A percentile compares a stretch with the other conserved stretches of the same genome.
Conservation (phyloP, 2,888 invertebrate species). For the Philopedon plagiatum region DNA sequence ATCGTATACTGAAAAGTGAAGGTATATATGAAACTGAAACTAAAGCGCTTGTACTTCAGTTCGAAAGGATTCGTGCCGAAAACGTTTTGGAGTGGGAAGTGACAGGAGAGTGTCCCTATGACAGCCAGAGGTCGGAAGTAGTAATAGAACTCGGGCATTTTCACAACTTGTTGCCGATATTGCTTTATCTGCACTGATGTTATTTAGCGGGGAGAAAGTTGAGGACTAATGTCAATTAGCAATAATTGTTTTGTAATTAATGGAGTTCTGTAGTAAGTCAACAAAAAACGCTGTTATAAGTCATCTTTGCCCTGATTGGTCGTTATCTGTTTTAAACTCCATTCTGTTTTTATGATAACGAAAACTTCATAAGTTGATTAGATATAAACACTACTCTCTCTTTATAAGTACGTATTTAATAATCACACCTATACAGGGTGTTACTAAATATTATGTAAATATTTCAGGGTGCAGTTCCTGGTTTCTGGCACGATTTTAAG, state of each 20-base stretch:
- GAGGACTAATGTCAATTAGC: no score
- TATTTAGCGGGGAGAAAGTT: no score
- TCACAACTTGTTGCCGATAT: neutral
- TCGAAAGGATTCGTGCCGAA: constrained; percentile 39
- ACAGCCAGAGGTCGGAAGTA: constrained; percentile 57
- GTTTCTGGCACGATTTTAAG: no score
- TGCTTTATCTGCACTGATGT: neutral
- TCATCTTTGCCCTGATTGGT: no score
- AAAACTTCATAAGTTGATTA: no score
- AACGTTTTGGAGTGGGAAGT: constrained; percentile 56
- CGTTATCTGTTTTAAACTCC: no score
- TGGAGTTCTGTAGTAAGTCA: neutral
- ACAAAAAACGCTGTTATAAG: neutral
- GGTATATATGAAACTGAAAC: constrained; percentile 35
- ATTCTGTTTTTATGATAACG: no score
- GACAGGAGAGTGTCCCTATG: constrained; percentile 53
- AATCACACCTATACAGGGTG: no score
- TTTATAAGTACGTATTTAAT: no score
- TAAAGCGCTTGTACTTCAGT: constrained; percentile 47
- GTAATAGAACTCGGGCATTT: constrained; percentile 53
- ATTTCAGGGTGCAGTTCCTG: no score
- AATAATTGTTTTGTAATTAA: neutral
- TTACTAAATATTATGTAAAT: no score
- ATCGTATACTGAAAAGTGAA: constrained; percentile 48
- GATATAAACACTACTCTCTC: no score